A percentile compares a stretch with the other conserved stretches of the same genome.
Evolutionary conservation across 2,113 vertebrate genomes (phyloP).

Genomic region (Corythaixoides concolor): DNA sequence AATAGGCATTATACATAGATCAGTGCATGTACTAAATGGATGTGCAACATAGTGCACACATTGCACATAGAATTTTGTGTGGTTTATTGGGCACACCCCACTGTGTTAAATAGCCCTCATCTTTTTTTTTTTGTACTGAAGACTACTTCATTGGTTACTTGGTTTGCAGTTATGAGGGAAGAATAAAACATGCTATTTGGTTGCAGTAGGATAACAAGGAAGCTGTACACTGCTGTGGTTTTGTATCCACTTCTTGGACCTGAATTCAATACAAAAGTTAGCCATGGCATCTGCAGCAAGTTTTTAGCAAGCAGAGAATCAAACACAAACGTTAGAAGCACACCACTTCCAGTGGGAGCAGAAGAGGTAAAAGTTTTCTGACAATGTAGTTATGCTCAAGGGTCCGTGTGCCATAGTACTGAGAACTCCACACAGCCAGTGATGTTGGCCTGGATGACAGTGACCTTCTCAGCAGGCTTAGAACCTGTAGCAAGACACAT

Average conservation of each 20-base stretch:
- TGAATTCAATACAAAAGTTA: neutral
- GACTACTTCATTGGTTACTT: neutral
- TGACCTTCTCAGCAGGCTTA: neutral
- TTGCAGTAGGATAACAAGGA: neutral
- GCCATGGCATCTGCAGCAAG: neutral
- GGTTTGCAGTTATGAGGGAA: neutral
- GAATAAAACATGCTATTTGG: neutral
- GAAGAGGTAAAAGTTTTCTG: neutral
- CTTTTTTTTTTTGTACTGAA: neutral
- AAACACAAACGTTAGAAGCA: neutral
- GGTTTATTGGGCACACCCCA: accelerated
- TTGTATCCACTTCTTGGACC: neutral
- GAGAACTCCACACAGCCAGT: neutral
- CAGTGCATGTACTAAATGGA: neutral
- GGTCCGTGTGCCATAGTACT: neutral
- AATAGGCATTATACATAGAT: neutral
- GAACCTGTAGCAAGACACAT: neutral
- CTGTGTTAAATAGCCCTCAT: neutral
- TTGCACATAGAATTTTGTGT: neutral
- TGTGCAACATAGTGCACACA: neutral
- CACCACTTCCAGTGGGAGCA: neutral
- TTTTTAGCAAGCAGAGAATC: neutral
- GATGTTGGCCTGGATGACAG: neutral
- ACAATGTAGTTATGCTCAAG: neutral
- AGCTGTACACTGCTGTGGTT: neutral